Evolutionary conservation across 2,113 vertebrate species (phyloP).

Genomic region (Symphodus melops): DNA sequence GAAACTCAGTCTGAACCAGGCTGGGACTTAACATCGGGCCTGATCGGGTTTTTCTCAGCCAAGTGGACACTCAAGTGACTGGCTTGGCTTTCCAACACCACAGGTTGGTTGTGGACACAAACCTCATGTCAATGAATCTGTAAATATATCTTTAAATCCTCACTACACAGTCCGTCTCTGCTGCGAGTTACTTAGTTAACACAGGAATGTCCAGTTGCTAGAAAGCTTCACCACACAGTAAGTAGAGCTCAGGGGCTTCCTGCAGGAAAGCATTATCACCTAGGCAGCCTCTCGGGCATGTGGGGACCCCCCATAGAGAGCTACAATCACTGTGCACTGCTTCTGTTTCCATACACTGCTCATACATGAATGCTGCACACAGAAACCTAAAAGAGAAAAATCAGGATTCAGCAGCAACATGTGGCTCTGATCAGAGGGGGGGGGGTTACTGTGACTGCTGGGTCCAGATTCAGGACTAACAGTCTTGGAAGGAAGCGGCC

Average conservation of each 20-base stretch:
- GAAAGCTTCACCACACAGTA: constrained; percentile 7
- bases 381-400: constrained; percentile 19
- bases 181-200: constrained; percentile 22
- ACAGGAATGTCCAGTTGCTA: background rate
- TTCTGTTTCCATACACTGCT: constrained; percentile 52
- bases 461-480: too few relatives aligned
- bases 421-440: constrained; percentile 52
- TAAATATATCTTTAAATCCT: too few relatives aligned
- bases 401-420: constrained; percentile 40
- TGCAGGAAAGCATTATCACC: constrained; percentile 64
- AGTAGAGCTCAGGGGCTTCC: constrained; percentile 11
- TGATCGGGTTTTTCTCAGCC: too few relatives aligned
- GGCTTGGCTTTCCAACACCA: too few relatives aligned
- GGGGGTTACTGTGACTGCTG: background rate
- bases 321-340: constrained; percentile 11
- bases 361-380: constrained; percentile 5
- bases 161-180: background rate
- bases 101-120: background rate
- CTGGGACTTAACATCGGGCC: too few relatives aligned
- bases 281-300: constrained; percentile 2
- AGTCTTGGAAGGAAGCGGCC: too few relatives aligned
- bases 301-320: constrained; percentile 26
- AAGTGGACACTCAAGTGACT: too few relatives aligned
- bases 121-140: background rate
- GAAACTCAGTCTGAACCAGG: too few relatives aligned